Evolutionary conservation across 2,888 invertebrate species (phyloP).

Genomic region (Eupithecia insigniata): DNA sequence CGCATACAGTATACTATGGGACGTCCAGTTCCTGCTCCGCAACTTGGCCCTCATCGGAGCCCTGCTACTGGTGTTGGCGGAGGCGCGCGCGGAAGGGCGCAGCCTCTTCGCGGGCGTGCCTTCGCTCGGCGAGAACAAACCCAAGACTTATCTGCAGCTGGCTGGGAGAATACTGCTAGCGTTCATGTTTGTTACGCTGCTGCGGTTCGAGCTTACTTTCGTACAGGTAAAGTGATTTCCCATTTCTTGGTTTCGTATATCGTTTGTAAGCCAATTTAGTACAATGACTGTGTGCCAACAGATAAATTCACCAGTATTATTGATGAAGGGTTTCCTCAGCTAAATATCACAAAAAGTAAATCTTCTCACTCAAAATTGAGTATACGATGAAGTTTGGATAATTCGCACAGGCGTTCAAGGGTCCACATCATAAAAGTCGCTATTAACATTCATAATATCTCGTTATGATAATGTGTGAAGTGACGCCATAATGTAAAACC

Average conservation of each 20-base stretch:
- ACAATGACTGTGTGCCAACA: neutral
- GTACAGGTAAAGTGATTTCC: constrained; percentile 87
- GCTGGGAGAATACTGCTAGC: constrained; percentile 97
- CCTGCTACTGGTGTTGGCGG: constrained; percentile 97
- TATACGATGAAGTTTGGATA: neutral
- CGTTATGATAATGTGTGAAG: neutral
- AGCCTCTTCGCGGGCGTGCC: constrained; percentile 98
- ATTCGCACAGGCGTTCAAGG: neutral
- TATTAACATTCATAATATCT: too few species aligned
- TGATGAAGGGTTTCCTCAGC: neutral
- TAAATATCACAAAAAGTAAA: neutral
- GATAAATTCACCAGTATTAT: neutral
- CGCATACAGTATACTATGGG: constrained; percentile 99
- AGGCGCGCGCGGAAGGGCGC: constrained; percentile 95
- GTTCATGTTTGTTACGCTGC: constrained; percentile 99
- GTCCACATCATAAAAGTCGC: neutral
- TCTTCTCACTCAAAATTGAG: neutral
- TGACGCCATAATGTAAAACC: neutral
- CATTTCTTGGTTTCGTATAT: neutral
- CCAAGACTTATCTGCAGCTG: constrained; percentile 97
- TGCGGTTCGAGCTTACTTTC: constrained; percentile 96
- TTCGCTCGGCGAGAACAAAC: constrained; percentile 96
- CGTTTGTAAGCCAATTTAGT: neutral
- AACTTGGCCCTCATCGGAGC: constrained; percentile 99
- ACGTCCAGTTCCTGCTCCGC: constrained; percentile 97